Conservation (phyloP, 2,888 invertebrate genomes). For the Neoitamus cyanurus region DNA sequence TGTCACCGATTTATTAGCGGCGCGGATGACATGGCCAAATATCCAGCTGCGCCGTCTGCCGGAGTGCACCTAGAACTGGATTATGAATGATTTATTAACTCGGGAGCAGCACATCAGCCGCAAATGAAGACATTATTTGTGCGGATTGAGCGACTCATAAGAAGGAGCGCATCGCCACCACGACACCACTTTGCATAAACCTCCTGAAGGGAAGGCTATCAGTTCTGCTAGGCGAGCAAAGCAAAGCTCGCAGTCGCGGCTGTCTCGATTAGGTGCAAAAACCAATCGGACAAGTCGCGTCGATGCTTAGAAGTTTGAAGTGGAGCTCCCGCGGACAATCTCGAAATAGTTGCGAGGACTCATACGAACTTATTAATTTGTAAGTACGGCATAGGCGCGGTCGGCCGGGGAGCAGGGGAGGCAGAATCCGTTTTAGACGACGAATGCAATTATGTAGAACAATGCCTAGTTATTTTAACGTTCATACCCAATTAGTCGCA, state of each 20-base stretch:
- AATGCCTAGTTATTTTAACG: conserved; percentile 58
- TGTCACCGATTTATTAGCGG: conserved; percentile 32
- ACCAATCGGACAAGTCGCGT: conserved; percentile 3
- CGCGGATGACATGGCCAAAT: conserved; percentile 30
- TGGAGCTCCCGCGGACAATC: conserved; percentile 17
- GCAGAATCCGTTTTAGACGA: conserved; percentile 48
- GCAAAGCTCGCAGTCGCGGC: background rate
- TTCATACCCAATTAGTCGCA: conserved; percentile 66
- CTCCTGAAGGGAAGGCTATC: conserved; percentile 24
- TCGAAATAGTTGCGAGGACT: background rate
- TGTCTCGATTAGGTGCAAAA: background rate
- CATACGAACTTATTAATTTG: conserved; percentile 47
- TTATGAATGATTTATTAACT: conserved; percentile 30
- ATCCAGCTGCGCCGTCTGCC: conserved; percentile 24
- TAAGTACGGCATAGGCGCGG: conserved; percentile 31
- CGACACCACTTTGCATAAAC: conserved; percentile 37
- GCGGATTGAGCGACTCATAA: background rate
- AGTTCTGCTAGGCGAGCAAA: background rate
- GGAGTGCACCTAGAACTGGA: conserved; percentile 11
- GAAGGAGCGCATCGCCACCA: conserved; percentile 20
- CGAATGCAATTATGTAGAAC: conserved; percentile 65
- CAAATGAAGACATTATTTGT: conserved; percentile 43
- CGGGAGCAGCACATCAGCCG: background rate
- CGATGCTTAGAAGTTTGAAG: conserved; percentile 15
- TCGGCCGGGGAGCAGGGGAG: background rate